phyloP scores from a whole-genome alignment of 2,113 vertebrate genomes.

The Polypterus bichir region DNA sequence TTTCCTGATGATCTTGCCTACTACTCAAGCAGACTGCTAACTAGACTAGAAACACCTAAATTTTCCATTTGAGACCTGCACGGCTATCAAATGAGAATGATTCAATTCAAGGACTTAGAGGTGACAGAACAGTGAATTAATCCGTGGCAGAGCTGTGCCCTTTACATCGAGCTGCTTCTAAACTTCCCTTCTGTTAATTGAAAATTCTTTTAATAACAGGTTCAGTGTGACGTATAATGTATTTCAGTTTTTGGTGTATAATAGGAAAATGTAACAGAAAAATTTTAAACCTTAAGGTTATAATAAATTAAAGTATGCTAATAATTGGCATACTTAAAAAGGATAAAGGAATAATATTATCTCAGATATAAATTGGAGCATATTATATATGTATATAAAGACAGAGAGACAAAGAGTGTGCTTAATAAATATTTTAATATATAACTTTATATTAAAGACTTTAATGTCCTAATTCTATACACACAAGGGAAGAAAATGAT shows the following conservation, averaged over 20 bases:
- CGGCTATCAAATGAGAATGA: slow-evolving; percentile 1
- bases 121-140: not conserved
- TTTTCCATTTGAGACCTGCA: not conserved
- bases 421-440: too few relatives aligned
- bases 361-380: too few relatives aligned
- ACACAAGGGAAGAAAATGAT: too few relatives aligned
- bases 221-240: not conserved
- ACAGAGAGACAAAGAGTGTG: too few relatives aligned
- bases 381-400: too few relatives aligned
- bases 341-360: not conserved
- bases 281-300: not conserved
- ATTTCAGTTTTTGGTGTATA: not conserved
- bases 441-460: too few relatives aligned
- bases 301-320: not conserved
- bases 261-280: not conserved
- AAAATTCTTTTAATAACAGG: not conserved
- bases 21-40: slow-evolving; percentile 3
- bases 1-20: not conserved
- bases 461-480: too few relatives aligned
- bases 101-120: slow-evolving; percentile 1
- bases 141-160: not conserved
- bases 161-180: not conserved
- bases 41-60: not conserved
- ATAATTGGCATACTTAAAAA: not conserved
- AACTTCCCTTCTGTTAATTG: not conserved